Conservation (phyloP, 1,140 invertebrate species). For the Microvelia longipes region DNA sequence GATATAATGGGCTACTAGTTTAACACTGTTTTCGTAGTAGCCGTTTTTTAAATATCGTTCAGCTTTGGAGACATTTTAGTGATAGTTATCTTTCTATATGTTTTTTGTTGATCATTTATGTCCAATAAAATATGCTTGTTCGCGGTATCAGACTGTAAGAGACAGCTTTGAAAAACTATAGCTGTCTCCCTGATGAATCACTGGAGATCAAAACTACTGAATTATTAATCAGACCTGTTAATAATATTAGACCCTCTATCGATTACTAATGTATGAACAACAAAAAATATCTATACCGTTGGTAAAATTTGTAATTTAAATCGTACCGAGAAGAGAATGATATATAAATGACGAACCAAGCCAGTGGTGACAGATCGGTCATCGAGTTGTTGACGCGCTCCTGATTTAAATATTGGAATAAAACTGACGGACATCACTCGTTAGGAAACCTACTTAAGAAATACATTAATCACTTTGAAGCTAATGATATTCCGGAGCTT, state of each 20-base stretch:
- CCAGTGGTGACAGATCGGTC: neutral
- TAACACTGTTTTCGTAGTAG: no score
- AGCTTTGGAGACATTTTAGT: no score
- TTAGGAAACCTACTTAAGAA: neutral
- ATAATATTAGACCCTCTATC: neutral
- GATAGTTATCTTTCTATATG: no score
- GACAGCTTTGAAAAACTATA: neutral
- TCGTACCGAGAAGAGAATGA: neutral
- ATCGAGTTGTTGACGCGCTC: neutral
- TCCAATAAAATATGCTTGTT: no score
- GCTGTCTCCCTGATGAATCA: neutral
- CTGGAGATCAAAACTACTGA: neutral
- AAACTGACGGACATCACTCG: neutral
- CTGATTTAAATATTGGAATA: neutral
- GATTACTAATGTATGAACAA: neutral
- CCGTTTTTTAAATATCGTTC: no score
- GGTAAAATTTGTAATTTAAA: neutral
- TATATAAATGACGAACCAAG: neutral
- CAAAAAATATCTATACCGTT: neutral
- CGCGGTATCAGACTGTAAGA: no score
- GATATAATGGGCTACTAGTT: no score
- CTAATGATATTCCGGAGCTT: neutral
- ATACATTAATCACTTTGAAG: neutral
- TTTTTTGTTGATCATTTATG: no score
- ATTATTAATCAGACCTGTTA: neutral